These are phyloP conservation scores for Oscheius sp. DNA, from an alignment of 1,140 invertebrate genomes.

Conservation along the genomic window DNA sequence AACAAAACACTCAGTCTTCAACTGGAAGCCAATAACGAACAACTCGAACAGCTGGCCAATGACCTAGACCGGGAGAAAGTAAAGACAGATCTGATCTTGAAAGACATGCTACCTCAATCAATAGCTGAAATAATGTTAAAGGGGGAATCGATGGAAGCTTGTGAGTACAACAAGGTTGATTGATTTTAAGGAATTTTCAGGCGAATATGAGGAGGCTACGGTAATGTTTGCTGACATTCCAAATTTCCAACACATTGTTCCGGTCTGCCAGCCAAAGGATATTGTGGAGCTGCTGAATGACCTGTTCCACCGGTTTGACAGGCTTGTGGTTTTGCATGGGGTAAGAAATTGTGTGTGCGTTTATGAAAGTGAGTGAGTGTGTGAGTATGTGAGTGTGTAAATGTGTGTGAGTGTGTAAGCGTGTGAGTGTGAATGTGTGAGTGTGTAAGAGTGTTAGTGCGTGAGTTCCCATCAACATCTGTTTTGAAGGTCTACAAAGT, in stretches of 20 bases:
- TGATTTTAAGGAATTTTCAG: background rate
- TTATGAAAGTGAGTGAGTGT: too few species aligned
- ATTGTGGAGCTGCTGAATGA: slow-evolving; percentile 21
- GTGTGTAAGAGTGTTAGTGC: too few species aligned
- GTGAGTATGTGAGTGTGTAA: too few species aligned
- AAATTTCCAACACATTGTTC: slow-evolving; percentile 52
- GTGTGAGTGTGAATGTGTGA: too few species aligned
- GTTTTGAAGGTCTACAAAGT: slow-evolving; percentile 70
- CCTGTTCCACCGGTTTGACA: slow-evolving; percentile 32
- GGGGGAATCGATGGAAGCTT: slow-evolving; percentile 50
- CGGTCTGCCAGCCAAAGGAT: slow-evolving; percentile 50
- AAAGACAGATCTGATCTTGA: slow-evolving; percentile 77
- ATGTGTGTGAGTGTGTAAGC: too few species aligned
- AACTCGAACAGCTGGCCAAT: slow-evolving; percentile 87
- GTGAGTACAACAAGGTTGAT: slow-evolving; percentile 30
- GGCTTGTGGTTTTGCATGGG: slow-evolving; percentile 47
- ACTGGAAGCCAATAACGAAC: slow-evolving; percentile 89
- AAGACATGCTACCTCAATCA: slow-evolving; percentile 49
- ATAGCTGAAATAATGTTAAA: slow-evolving; percentile 56
- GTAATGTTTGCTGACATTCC: slow-evolving; percentile 56
- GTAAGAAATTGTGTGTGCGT: background rate
- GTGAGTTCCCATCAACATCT: background rate
- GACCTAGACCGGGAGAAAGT: slow-evolving; percentile 91
- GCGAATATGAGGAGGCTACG: slow-evolving; percentile 46
- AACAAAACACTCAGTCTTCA: slow-evolving; percentile 61